Base-by-base conservation (phyloP, 2,113 vertebrate genomes). In the Odocoileus virginianus region DNA sequence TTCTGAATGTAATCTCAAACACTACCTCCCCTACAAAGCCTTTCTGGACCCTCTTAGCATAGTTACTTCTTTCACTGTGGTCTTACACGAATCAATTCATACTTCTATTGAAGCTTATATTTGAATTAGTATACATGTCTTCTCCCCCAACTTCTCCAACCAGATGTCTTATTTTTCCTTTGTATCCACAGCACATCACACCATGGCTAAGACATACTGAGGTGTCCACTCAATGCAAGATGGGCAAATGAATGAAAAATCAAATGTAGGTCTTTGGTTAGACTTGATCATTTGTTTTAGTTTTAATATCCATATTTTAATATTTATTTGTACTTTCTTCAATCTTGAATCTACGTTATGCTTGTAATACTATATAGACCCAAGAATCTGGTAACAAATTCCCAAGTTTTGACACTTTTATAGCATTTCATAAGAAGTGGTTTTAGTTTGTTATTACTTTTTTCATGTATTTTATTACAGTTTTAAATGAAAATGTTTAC, bases 241-340 rank as follows among this genome's bases (percentile, higher is more conserved):
- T 58, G n/a, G 76, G 58, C 82, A 88, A 74, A 45, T 71, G 71
- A 96, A 86, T 54, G 16, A 87, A 74, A 52, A 27, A 95, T 54
- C 88, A 85, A 79, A 71, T 58, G 8, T 58, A 91, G 27, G 23
- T n/a, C 64, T 95, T 96, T 82, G 40, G 15, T 67, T 95, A 90
- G 55, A 82, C 40, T 84, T 58, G 14, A 81, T 74, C 67, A 50
- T 82, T 83, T 93, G n/a, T 64, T 96, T 94, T 91, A 67, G 40
- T 92, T 94, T 89, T 11, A 96, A 43, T 95, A 58, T 78, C 71
- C 64, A 30, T 88, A 67, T 89, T 83, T 94, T 55, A 86, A 71
- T 94, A 19, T 89, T 97, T 81, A 84, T 87, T 88, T 90, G 60
- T 84, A 89, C 71, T 96, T 91, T 87, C 84, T 92, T 95, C 55